Conservation (phyloP, 2,888 invertebrate genomes). For the Lathronympha strigana region DNA sequence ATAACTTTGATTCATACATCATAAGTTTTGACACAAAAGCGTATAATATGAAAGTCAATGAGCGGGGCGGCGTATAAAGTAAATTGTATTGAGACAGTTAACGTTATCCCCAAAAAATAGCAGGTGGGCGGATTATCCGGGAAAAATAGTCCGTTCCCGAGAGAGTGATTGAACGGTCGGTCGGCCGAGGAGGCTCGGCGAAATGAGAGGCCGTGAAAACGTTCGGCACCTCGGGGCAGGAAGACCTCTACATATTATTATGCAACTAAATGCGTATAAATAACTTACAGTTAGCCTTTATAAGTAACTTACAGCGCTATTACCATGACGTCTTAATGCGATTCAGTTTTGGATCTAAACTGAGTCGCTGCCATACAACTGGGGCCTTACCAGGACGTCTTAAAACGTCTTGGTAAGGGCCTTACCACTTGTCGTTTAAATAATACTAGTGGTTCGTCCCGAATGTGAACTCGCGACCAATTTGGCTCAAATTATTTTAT, state of each 20-base stretch:
- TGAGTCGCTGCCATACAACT: too few species aligned
- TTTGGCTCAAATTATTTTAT: too few species aligned
- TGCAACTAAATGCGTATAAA: neutral
- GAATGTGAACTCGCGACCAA: too few species aligned
- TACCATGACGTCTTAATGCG: too few species aligned
- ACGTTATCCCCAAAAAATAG: conserved; percentile 35
- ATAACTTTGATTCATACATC: too few species aligned
- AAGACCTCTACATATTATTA: conserved; percentile 7
- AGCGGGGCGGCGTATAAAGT: conserved; percentile 20
- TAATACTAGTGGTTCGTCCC: too few species aligned
- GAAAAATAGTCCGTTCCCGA: conserved; percentile 38
- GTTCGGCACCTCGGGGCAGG: conserved; percentile 20
- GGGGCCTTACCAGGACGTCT: too few species aligned
- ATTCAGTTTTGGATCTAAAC: too few species aligned
- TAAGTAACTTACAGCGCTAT: neutral
- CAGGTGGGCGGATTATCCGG: conserved; percentile 41
- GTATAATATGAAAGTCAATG: neutral
- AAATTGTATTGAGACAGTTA: conserved; percentile 35
- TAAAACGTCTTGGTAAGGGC: too few species aligned
- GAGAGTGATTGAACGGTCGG: conserved; percentile 41
- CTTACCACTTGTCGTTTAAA: too few species aligned
- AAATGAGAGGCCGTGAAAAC: conserved; percentile 34
- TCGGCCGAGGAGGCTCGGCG: conserved; percentile 21
- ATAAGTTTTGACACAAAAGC: too few species aligned
- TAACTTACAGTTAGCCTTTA: neutral